Percentiles rank a stretch among this genome's conserved stretches.
Evolutionary conservation across 2,888 invertebrate genomes (phyloP).

Genomic region (Tinea pellionella): DNA sequence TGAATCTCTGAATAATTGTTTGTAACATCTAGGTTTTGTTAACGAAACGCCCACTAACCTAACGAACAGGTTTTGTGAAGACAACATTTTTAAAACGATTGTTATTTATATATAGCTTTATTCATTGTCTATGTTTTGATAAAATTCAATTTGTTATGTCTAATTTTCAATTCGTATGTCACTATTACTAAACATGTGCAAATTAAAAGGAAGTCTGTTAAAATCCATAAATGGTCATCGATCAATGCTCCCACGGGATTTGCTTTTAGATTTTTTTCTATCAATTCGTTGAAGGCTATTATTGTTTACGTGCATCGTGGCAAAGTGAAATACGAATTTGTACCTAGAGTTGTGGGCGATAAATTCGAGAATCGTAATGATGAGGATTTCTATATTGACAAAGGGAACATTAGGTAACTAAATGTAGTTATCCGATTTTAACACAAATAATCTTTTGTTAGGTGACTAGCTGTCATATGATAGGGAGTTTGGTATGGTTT

Average conservation of each 20-base stretch:
- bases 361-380: neutral
- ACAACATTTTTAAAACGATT: no score
- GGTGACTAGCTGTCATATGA: neutral
- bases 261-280: neutral
- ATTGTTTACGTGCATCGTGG: neutral
- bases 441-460: neutral
- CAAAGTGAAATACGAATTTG: neutral
- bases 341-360: neutral
- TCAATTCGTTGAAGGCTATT: neutral
- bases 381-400: neutral
- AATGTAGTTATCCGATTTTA: conserved; percentile 12
- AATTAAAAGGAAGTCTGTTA: no score
- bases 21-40: no score
- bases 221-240: neutral
- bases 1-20: neutral
- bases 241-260: conserved; percentile 6
- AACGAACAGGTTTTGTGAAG: no score
- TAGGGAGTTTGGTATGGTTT: neutral
- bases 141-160: no score
- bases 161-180: no score
- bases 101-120: no score
- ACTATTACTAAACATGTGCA: no score
- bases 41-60: no score
- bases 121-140: no score
- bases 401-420: neutral